Evolutionary conservation across 2,888 invertebrate species (phyloP).

Genomic region (Gastracanthus pulcherrimus): DNA sequence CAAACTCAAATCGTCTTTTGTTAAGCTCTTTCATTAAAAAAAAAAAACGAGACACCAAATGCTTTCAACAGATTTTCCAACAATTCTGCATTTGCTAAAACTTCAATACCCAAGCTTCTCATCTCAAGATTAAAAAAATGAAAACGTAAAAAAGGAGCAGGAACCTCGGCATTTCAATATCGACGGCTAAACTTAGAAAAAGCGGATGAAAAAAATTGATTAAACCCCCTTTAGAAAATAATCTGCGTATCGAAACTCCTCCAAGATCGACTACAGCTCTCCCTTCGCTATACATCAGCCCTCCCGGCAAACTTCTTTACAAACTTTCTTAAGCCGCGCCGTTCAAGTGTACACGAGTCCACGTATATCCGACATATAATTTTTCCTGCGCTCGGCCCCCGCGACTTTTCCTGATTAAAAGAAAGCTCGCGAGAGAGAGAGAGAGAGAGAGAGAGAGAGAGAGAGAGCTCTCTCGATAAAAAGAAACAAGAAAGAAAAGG

Average conservation of each 20-base stretch:
- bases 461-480: too few species aligned
- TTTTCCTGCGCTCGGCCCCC: background rate
- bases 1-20: too few species aligned
- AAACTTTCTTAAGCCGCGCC: too few species aligned
- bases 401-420: background rate
- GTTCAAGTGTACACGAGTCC: too few species aligned
- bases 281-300: background rate
- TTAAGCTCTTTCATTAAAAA: too few species aligned
- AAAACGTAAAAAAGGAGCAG: too few species aligned
- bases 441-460: background rate
- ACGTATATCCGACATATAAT: background rate
- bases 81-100: too few species aligned
- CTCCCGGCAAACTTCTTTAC: background rate
- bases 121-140: background rate
- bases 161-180: background rate
- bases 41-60: too few species aligned
- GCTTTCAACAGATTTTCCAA: too few species aligned
- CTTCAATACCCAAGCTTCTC: too few species aligned
- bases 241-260: background rate
- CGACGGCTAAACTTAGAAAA: background rate
- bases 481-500: too few species aligned
- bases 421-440: background rate
- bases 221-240: background rate
- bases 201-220: conserved; percentile 3
- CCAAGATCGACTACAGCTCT: background rate